These are phyloP conservation scores for Esox lucius DNA, from an alignment of 2,797 vertebrate species.

Conservation along the genomic window DNA sequence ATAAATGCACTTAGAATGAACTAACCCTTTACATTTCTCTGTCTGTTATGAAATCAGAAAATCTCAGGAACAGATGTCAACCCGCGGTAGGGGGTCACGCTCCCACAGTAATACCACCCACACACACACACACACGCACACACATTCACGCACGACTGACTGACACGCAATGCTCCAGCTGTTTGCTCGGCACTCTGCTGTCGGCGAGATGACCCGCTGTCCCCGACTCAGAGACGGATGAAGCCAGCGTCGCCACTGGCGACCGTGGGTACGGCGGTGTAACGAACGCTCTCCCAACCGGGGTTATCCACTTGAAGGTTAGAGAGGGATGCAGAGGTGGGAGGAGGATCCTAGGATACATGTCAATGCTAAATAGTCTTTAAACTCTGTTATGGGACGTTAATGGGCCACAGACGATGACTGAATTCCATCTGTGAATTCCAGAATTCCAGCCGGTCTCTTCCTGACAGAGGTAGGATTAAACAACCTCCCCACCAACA, in stretches of 20 bases:
- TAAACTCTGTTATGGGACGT: background rate
- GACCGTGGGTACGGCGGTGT: background rate
- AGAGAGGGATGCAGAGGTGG: background rate
- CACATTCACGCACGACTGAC: conserved; percentile 4
- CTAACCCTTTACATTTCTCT: background rate
- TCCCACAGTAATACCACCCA: conserved; percentile 14
- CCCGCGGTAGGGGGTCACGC: background rate
- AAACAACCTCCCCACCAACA: no score
- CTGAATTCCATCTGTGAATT: background rate
- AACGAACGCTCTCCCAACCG: background rate
- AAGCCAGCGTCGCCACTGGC: background rate
- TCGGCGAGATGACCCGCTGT: background rate
- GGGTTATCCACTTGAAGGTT: background rate
- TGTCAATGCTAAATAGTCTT: background rate
- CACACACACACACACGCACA: conserved; percentile 12
- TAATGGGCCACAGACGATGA: background rate
- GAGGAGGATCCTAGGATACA: background rate
- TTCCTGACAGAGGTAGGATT: background rate
- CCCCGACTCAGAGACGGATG: background rate
- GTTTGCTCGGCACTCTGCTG: background rate
- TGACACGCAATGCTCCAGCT: conserved; percentile 9
- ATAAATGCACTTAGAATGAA: background rate
- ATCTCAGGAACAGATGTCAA: conserved; percentile 7
- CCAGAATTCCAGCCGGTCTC: background rate
- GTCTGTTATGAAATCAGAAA: conserved; percentile 16